Conservation (phyloP, 2,113 vertebrate species). For the Stegastes partitus region DNA sequence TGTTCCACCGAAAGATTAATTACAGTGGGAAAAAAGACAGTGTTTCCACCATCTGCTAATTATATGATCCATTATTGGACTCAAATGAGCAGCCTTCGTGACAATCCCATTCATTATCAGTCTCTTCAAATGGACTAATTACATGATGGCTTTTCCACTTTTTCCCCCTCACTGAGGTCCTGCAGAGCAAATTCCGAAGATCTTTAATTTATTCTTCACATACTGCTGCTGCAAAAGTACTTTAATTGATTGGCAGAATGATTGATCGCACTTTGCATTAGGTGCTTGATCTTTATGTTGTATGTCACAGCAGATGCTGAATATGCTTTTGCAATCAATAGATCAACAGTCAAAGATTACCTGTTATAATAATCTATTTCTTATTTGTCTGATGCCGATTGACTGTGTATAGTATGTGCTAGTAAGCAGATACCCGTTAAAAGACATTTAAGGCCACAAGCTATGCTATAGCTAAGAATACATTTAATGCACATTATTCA, state of each 20-base stretch:
- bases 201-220: constrained; percentile 39
- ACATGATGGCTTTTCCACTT: constrained; percentile 47
- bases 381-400: neutral
- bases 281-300: constrained; percentile 8
- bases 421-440: too few relatives aligned
- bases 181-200: constrained; percentile 30
- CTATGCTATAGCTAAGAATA: neutral
- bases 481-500: neutral
- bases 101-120: constrained; percentile 71
- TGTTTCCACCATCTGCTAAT: constrained; percentile 57
- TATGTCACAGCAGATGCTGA: constrained; percentile 14
- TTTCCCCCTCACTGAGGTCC: constrained; percentile 22
- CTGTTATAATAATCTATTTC: neutral
- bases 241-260: constrained; percentile 48
- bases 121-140: constrained; percentile 66
- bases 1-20: constrained; percentile 56
- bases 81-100: constrained; percentile 59
- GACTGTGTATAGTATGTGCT: too few relatives aligned
- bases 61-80: constrained; percentile 66
- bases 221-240: constrained; percentile 5
- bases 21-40: constrained; percentile 25
- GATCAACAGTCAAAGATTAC: neutral
- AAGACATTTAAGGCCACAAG: neutral
- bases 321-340: constrained; percentile 5
- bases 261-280: constrained; percentile 9